Evolutionary conservation across 2,888 invertebrate genomes (phyloP), one percentile per base, ranked within the genome.

Genomic region (Plagiodera versicolora): DNA sequence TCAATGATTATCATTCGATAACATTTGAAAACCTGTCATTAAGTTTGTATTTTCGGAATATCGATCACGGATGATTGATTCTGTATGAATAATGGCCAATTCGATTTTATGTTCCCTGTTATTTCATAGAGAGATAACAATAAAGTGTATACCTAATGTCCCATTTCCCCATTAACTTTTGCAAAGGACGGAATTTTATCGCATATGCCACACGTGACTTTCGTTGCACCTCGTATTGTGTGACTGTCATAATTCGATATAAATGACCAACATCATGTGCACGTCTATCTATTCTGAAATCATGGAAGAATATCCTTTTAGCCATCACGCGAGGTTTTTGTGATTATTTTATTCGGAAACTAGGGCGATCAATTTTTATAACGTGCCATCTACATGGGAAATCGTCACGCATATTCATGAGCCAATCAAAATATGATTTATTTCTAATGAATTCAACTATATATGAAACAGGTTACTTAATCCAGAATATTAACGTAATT

Each of bases 251-350:
- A 45, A 53, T 53, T 44, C n/a, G 45, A 58, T 57, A 49, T 58
- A 54, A 53, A 61, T 60, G 60, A 60, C 52, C 62, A 46, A 60
- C 50, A 60, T 58, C 62, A 49, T 55, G 65, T 62, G 62, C 60
- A 60, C 60, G 60, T 59, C 61, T 56, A 60, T 58, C 56, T 57
- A 49, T 44, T 30, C 35, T 60, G 58, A 58, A 62, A 54, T 65
- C 60, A 49, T 57, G 30, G 50, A 57, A 49, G 57, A 57, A 61
- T 60, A 60, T 60, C 60, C 60, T 60, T 57, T 54, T 57, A 54
- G 30, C 44, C 10, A 10, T 24, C 53, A 53, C 53, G 53, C 53
- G 44, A 53, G 20, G 45, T 53, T 53, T 53, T 53, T 14, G 52
- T 20, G 39, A 39, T 11, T 35, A 52, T 39, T 35, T 52, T 20